Evolutionary conservation across 2,888 invertebrate species (phyloP), one percentile per base, ranked within the genome.

Genomic region (Crocallis elinguaria): DNA sequence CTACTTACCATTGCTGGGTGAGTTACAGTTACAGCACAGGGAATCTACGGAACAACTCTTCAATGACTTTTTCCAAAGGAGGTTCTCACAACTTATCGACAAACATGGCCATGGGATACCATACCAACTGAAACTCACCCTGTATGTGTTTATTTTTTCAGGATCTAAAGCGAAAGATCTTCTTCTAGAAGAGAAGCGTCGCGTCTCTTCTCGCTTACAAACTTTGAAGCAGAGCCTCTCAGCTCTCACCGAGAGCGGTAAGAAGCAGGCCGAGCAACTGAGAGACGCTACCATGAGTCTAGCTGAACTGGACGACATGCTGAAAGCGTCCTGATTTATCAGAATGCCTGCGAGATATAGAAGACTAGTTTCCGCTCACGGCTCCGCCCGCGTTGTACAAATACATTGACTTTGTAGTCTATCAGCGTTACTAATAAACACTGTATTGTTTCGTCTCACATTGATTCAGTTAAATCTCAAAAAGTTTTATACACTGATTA

Each of bases 1-100:
- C 38, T 90, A 88, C 49, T 43, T 90, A 2, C 89, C 89, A 0
- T 30, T 89, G 1, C 57, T 90, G 7, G 90, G 89, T 88, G 37
- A 76, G 73, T 6, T n/a, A 5, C 11, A 11, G n/a, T n/a, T 8
- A 7, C 25, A 25, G 3, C 9, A 25, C 25, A 25, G 2, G 3
- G 8, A 29, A 3, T 11, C 12, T 29, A 29, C 25, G n/a, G n/a
- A n/a, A n/a, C 8, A 25, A 8, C 25, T 25, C 8, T 25, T 25
- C n/a, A n/a, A n/a, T 19, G 3, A 19, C 19, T 19, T 19, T 19
- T 19, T 19, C 19, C n/a, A n/a, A n/a, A n/a, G n/a, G n/a, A n/a
- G n/a, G n/a, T n/a, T n/a, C n/a, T n/a, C n/a, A n/a, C n/a, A n/a
- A n/a, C n/a, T n/a, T n/a, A n/a, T n/a, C n/a, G n/a, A n/a, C n/a